Evolutionary conservation across 2,888 invertebrate species (phyloP), one percentile per base, ranked within the genome.

Genomic region (Ophonus ardosiacus): DNA sequence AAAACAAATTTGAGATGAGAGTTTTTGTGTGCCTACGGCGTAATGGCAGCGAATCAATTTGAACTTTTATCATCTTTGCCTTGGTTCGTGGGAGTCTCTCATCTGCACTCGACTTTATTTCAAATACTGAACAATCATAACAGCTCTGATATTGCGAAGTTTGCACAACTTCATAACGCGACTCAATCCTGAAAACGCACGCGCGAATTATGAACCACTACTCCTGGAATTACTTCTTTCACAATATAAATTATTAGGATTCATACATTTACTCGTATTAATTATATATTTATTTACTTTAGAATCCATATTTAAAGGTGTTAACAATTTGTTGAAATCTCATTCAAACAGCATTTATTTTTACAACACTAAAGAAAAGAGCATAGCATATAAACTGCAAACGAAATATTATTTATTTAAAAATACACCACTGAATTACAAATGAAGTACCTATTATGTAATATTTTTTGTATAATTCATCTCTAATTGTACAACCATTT

Each of bases 81-180:
- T 31, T 24, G 80, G 17, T 40, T 24, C 81, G 81, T 81, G 65
- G 40, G 81, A 81, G 31, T 56, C 56, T 81, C 81, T 81, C 68
- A 57, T 81, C 31, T 57, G 68, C 51, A 56, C 51, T 38, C 43
- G 51, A 81, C 43, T 81, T 81, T 81, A 81, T 81, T 71, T 81
- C 63, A 78, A 78, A 78, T 57, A 78, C 40, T 80, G 80, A 71
- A 81, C 71, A 81, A 81, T 81, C 81, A 81, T 81, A 81, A 81
- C 71, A 56, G 71, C 71, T 81, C 63, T 38, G 61, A 59, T 80
- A 61, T 80, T 65, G 51, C 81, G 31, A 81, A 81, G 21, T 56
- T 68, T 81, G 10, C 43, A 0, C 21, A 78, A 78, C 78, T 78
- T 57, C 40, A 57, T 15, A 76, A 76, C 40, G 40, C 76, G 51